Conservation (phyloP, 2,888 invertebrate genomes). For the Drosophila meridionalis region DNA sequence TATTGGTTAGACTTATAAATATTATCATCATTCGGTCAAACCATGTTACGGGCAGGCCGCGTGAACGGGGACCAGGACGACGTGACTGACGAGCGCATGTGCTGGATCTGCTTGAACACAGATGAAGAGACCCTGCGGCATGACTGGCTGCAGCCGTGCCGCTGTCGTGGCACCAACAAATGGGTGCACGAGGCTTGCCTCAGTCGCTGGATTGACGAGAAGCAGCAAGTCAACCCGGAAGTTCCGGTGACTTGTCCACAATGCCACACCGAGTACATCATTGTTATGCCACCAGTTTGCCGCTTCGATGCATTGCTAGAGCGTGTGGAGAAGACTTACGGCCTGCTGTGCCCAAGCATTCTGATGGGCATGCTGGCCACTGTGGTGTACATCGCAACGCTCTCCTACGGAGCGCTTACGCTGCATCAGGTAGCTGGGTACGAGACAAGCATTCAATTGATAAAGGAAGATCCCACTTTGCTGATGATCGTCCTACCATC, state of each 20-base stretch:
- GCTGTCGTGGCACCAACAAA: slow-evolving; percentile 61
- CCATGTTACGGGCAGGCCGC: slow-evolving; percentile 34
- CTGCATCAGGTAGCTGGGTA: slow-evolving; percentile 53
- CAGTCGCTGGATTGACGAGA: slow-evolving; percentile 64
- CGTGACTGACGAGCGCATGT: slow-evolving; percentile 40
- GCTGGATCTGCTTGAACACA: slow-evolving; percentile 66
- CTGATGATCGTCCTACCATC: slow-evolving; percentile 59
- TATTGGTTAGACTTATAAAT: slow-evolving; percentile 15
- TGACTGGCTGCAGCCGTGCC: slow-evolving; percentile 70
- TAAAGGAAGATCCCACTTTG: slow-evolving; percentile 53
- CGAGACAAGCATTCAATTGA: slow-evolving; percentile 35
- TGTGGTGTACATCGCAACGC: slow-evolving; percentile 52
- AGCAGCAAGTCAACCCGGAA: slow-evolving; percentile 39
- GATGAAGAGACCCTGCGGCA: slow-evolving; percentile 42
- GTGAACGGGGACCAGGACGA: neutral
- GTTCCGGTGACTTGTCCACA: slow-evolving; percentile 50
- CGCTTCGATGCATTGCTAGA: slow-evolving; percentile 54
- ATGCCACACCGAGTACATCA: slow-evolving; percentile 61
- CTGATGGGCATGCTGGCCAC: slow-evolving; percentile 51
- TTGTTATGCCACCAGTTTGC: slow-evolving; percentile 48
- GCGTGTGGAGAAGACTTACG: slow-evolving; percentile 44
- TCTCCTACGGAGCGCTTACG: slow-evolving; percentile 56
- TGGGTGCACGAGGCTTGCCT: slow-evolving; percentile 71
- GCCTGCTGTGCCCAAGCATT: slow-evolving; percentile 45
- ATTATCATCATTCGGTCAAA: neutral